phyloP scores from a whole-genome alignment of 1,140 invertebrate species.

The Drosophila rhopaloa region DNA sequence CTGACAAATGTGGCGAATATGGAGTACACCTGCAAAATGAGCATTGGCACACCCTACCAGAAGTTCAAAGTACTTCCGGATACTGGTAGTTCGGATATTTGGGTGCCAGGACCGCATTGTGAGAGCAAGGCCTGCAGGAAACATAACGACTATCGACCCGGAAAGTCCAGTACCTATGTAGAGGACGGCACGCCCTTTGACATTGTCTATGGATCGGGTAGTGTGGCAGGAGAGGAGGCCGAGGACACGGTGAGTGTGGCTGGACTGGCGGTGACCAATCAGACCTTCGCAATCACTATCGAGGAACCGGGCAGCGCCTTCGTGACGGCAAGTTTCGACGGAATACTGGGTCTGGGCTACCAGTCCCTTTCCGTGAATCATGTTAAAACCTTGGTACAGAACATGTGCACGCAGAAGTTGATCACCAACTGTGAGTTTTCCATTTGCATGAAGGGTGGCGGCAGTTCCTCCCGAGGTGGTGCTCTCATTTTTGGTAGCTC shows the following conservation, averaged over 20 bases:
- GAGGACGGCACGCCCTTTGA: slow-evolving; percentile 9
- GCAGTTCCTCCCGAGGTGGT: slow-evolving; percentile 34
- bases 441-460: slow-evolving; percentile 92
- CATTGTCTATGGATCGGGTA: slow-evolving; percentile 38
- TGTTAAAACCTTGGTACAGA: slow-evolving; percentile 96
- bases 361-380: slow-evolving; percentile 93
- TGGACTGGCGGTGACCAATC: slow-evolving; percentile 88
- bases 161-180: slow-evolving; percentile 37
- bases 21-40: slow-evolving; percentile 45
- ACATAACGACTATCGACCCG: slow-evolving; percentile 15
- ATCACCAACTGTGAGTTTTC: slow-evolving; percentile 93
- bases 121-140: slow-evolving; percentile 25
- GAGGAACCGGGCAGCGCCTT: slow-evolving; percentile 95
- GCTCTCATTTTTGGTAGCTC: slow-evolving; percentile 39
- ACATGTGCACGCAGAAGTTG: slow-evolving; percentile 93
- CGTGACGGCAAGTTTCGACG: slow-evolving; percentile 97
- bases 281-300: slow-evolving; percentile 97
- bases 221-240: slow-evolving; percentile 26
- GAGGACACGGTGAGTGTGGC: slow-evolving; percentile 82
- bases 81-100: slow-evolving; percentile 45
- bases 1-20: slow-evolving; percentile 31
- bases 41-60: slow-evolving; percentile 34
- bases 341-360: slow-evolving; percentile 96
- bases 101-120: slow-evolving; percentile 37
- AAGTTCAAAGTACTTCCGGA: slow-evolving; percentile 32